Conservation (phyloP, 2,797 vertebrate genomes). For the Harpagifer antarcticus region DNA sequence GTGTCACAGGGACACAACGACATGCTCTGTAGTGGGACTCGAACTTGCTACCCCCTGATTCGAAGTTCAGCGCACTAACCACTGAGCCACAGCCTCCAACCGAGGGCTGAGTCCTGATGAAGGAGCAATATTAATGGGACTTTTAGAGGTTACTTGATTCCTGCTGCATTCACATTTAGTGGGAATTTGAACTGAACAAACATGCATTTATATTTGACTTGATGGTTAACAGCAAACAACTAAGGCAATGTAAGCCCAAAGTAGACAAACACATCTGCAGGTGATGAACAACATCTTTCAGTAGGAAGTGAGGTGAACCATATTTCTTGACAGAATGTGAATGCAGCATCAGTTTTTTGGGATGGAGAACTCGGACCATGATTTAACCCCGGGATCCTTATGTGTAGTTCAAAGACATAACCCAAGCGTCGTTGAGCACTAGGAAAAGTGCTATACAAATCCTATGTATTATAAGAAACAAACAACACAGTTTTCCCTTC, state of each 20-base stretch:
- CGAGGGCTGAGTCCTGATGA: not conserved
- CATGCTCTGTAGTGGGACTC: too few species aligned
- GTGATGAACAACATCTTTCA: not conserved
- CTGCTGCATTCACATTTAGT: not conserved
- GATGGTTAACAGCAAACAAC: not conserved
- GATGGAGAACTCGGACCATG: not conserved
- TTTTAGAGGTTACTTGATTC: not conserved
- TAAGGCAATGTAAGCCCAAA: not conserved
- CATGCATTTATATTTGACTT: not conserved
- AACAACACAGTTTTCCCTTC: too few species aligned
- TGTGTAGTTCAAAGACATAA: not conserved
- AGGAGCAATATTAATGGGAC: not conserved
- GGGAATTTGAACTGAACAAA: not conserved
- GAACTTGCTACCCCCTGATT: too few species aligned
- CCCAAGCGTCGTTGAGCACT: too few species aligned
- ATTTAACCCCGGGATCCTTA: not conserved
- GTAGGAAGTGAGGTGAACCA: not conserved
- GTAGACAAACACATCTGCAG: too few species aligned
- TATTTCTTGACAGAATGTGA: not conserved
- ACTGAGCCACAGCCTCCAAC: not conserved
- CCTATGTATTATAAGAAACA: too few species aligned
- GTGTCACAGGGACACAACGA: too few species aligned
- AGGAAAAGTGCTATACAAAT: too few species aligned
- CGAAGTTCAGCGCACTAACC: too few species aligned
- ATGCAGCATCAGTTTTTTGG: not conserved